Percentiles rank a stretch among this genome's conserved stretches.
Conservation (phyloP, 1,140 invertebrate species). For the Cyrtorhinus lividipennis region DNA sequence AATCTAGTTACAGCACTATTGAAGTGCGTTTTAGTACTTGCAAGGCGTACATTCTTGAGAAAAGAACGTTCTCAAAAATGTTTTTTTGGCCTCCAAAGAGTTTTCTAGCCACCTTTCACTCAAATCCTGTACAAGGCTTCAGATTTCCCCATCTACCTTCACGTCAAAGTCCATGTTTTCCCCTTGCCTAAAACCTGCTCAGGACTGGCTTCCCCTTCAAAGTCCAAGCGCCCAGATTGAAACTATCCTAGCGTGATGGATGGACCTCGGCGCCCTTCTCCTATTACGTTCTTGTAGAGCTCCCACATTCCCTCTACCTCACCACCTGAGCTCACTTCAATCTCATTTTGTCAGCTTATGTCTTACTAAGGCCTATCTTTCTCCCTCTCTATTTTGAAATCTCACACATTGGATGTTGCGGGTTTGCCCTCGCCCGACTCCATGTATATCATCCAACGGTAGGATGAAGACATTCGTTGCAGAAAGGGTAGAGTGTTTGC, state of each 20-base stretch:
- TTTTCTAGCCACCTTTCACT: too few species aligned
- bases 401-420: not conserved
- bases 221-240: not conserved
- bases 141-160: too few species aligned
- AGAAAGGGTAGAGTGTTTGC: too few species aligned
- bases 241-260: constrained; percentile 8
- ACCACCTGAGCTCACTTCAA: constrained; percentile 8
- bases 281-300: constrained; percentile 7
- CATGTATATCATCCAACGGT: not conserved
- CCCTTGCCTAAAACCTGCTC: not conserved
- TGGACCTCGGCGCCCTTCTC: not conserved
- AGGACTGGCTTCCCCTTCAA: not conserved
- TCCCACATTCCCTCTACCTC: not conserved
- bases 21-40: too few species aligned
- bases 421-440: not conserved
- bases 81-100: too few species aligned
- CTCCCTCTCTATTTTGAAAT: not conserved
- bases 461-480: not conserved
- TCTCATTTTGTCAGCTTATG: constrained; percentile 8
- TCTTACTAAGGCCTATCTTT: not conserved
- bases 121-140: too few species aligned
- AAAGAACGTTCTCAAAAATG: too few species aligned
- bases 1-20: too few species aligned
- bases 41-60: too few species aligned
- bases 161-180: not conserved